Evolutionary conservation across 2,888 invertebrate genomes (phyloP), one percentile per base, ranked within the genome.

Genomic region (Strigamia transsilvanica): DNA sequence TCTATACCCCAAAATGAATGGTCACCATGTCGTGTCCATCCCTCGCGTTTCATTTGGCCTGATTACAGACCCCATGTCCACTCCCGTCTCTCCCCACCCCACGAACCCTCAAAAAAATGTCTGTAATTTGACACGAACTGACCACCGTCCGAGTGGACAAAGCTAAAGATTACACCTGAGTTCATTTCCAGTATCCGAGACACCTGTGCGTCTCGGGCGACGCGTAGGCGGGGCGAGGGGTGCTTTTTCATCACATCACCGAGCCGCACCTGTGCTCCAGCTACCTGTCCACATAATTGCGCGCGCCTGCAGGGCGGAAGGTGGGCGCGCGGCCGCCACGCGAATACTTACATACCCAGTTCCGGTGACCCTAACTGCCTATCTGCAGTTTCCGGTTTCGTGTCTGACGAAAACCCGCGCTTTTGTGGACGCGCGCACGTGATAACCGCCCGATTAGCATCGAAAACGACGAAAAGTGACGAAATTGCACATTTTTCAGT

Each of bases 271-370:
- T 61, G 61, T 61, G 61, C 61, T 61, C 21, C 51, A 7, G 80
- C 80, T 42, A 80, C 80, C 46, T 38, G 80, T 38, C 80, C 80
- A 18, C 80, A 41, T 80, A 80, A 80, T 80, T 80, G 80, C 80
- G 41, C 34, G 80, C 80, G 80, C 41, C 80, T 42, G 61, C 61
- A 61, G 61, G 61, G 61, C 61, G 61, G 61, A 61, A 61, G 61
- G 61, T 61, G 23, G 18, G 80, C 80, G 80, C 42, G 21, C 21
- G 41, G 80, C 42, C 80, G 80, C 80, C 80, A 80, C 80, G 80
- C 80, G 80, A 80, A 23, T 61, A 61, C 23, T 61, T 61, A 61
- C 13, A 32, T 78, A 80, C 34, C 80, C 38, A 80, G 41, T 80
- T 80, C 80, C 80, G 80, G 80, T 42, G 41, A 38, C 18, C 61